A percentile compares a stretch with the other conserved stretches of the same genome.
Conservation (phyloP, 2,797 vertebrate species). For the Onychomys leucogaster region DNA sequence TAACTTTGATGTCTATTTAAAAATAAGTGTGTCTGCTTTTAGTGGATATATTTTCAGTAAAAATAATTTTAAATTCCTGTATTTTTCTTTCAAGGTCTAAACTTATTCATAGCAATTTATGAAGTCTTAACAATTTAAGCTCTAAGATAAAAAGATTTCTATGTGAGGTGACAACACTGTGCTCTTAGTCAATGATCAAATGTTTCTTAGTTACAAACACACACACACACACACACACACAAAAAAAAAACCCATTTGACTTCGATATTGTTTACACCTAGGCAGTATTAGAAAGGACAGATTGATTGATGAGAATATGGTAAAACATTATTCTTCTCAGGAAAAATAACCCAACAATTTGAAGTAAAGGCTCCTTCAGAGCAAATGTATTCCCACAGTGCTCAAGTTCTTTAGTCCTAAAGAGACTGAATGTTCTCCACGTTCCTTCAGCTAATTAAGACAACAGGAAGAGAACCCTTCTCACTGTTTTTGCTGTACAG, state of each 20-base stretch:
- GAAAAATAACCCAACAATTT: neutral
- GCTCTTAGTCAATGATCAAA: neutral
- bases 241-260: too few relatives aligned
- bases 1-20: neutral
- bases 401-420: neutral
- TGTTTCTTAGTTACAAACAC: neutral
- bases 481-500: neutral
- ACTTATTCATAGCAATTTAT: neutral
- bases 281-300: neutral
- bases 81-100: neutral
- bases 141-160: constrained; percentile 34
- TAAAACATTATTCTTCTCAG: constrained; percentile 10
- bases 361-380: constrained; percentile 28
- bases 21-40: neutral
- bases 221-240: too few relatives aligned
- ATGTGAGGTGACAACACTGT: neutral
- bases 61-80: neutral
- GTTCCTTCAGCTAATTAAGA: constrained; percentile 48
- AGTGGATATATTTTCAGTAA: constrained; percentile 25
- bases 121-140: neutral
- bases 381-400: neutral
- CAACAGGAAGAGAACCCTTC: neutral
- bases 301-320: neutral
- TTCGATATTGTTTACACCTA: neutral
- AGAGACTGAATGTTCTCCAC: neutral